Evolutionary conservation across 30 jellyfish, hydroid and myxozoan species (phyloP).

Genomic region (Nemopilema nomurai): DNA sequence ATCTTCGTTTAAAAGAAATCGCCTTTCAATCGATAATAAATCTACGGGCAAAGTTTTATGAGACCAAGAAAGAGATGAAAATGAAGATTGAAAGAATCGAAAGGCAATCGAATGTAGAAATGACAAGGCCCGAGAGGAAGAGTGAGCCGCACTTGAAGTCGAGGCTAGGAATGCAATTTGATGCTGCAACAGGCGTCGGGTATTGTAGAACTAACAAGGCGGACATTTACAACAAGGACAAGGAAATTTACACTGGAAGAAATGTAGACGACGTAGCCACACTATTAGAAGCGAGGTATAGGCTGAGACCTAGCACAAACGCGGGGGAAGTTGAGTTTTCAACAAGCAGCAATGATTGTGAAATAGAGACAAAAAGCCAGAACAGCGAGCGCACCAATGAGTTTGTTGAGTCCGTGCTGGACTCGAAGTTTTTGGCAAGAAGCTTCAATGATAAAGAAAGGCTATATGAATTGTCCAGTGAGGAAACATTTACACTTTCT

Average conservation of each 20-base stretch:
- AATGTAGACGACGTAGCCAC: no score
- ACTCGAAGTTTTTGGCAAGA: conserved; percentile 36
- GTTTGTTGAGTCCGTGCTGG: not conserved
- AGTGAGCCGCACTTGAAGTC: not conserved
- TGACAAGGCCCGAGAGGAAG: no score
- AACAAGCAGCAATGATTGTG: not conserved
- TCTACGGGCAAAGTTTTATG: conserved; percentile 29
- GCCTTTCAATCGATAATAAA: conserved; percentile 41
- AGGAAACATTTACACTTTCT: not conserved
- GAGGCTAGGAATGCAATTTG: not conserved
- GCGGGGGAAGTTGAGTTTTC: no score
- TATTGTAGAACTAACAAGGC: no score
- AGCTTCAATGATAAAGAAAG: conserved; percentile 7
- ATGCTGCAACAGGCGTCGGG: not conserved
- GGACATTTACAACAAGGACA: no score
- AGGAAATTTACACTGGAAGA: no score
- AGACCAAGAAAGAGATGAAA: conserved; percentile 30
- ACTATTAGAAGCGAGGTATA: no score
- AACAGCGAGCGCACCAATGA: no score
- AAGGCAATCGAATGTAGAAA: no score
- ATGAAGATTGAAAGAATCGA: conserved; percentile 6
- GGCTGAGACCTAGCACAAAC: no score
- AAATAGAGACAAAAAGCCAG: not conserved
- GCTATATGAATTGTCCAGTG: not conserved
- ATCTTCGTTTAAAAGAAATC: conserved; percentile 20